These are phyloP conservation scores for Sycophila sp. DNA, from an alignment of 1,140 invertebrate genomes.

Conservation along the genomic window DNA sequence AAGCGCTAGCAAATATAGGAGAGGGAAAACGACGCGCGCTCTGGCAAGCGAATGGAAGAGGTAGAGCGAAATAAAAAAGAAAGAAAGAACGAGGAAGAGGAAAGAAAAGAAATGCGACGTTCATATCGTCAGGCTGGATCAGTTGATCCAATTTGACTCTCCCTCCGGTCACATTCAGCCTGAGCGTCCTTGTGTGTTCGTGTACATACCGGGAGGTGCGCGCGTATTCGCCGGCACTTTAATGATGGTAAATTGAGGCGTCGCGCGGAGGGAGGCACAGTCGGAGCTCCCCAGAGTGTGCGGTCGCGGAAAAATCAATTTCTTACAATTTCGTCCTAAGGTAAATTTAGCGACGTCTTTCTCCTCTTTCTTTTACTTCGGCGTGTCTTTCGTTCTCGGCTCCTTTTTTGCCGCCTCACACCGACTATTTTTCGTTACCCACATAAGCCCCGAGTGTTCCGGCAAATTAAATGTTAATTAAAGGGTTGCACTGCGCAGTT, in stretches of 20 bases:
- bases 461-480: slow-evolving; percentile 18
- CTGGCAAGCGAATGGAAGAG: no score
- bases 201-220: no score
- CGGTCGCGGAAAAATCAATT: slow-evolving; percentile 29
- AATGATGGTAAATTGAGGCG: slow-evolving; percentile 42
- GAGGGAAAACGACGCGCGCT: not conserved
- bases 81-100: slow-evolving; percentile 15
- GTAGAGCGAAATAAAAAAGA: slow-evolving; percentile 10
- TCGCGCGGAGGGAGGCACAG: not conserved
- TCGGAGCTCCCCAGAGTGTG: not conserved
- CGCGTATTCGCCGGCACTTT: slow-evolving; percentile 34
- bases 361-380: not conserved
- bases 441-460: not conserved
- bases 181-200: slow-evolving; percentile 7
- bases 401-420: not conserved
- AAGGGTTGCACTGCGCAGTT: no score
- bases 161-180: no score
- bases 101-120: slow-evolving; percentile 36
- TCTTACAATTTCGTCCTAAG: slow-evolving; percentile 25
- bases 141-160: slow-evolving; percentile 55
- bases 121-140: slow-evolving; percentile 53
- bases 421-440: not conserved
- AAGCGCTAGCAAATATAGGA: slow-evolving; percentile 28
- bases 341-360: slow-evolving; percentile 13
- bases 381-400: not conserved